Percentiles rank a stretch among this genome's conserved stretches.
Conservation (phyloP, 2,888 invertebrate genomes). For the Trissolcus brochymenae region DNA sequence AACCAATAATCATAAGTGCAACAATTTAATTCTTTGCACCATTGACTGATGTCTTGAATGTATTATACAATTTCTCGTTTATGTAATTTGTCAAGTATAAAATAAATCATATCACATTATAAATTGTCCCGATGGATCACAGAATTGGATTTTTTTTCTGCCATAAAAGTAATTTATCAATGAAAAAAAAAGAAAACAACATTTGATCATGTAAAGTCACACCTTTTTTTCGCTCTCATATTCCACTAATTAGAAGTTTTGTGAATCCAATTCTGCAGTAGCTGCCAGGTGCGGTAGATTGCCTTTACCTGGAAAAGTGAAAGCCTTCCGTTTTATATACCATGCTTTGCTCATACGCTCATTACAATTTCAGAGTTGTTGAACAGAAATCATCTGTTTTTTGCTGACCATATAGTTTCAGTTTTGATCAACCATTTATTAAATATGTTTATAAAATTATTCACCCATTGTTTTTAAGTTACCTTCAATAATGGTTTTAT, state of each 20-base stretch:
- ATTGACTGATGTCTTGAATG: too few species aligned
- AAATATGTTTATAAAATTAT: too few species aligned
- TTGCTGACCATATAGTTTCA: not conserved
- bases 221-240: not conserved
- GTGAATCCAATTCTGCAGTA: slow-evolving; percentile 6
- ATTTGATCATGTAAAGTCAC: not conserved
- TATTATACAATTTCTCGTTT: too few species aligned
- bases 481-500: too few species aligned
- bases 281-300: slow-evolving; percentile 21
- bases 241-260: not conserved
- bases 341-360: slow-evolving; percentile 34
- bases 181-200: not conserved
- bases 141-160: too few species aligned
- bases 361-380: slow-evolving; percentile 30
- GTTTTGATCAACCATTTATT: too few species aligned
- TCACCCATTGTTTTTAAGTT: not conserved
- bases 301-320: slow-evolving; percentile 42
- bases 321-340: slow-evolving; percentile 27
- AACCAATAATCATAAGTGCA: too few species aligned
- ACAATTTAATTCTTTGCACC: too few species aligned
- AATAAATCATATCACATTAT: too few species aligned
- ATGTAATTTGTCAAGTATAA: too few species aligned
- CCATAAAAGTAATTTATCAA: not conserved
- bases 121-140: too few species aligned
- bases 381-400: slow-evolving; percentile 1